Base-by-base conservation (phyloP, 35 echinoderm and acorn worm genomes). In the Ophiothrix spiculata region DNA sequence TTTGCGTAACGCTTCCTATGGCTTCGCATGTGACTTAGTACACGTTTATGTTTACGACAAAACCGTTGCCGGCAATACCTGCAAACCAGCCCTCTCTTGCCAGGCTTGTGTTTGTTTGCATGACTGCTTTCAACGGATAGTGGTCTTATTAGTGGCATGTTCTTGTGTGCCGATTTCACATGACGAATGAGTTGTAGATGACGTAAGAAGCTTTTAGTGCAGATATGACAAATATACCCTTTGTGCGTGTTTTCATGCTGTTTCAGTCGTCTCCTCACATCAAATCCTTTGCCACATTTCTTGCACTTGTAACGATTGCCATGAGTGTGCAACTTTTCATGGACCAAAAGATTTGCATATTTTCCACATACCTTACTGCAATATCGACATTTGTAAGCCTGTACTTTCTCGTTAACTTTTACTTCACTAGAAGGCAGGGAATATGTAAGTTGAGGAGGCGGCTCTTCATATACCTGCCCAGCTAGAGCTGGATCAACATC, bases 231-330 rank as follows among this genome's bases (percentile, higher is more conserved):
- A 69, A 69, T 69, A 25, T 69, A 69, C 23, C 29, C 60, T 25
- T 69, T 69, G 25, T 69, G 60, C 60, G 60, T 69, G 60, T 69
- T 69, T 69, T 69, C 60, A 69, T 69, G 60, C 60, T 69, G 60
- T 69, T n/a, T 69, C 3, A 69, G 60, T 69, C 60, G 60, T 2
- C 60, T 15, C 29, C 60, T 69, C 17, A 69, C 60, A 69, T 69
- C 60, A 69, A 69, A 69, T 4, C 60, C 60, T 69, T 69, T 69
- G 16, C 60, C 60, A 69, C 60, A 69, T n/a, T 69, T 69, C 60
- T 69, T 69, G 23, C 60, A 69, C 25, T 25, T 69, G 60, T 69
- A 69, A n/a, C 60, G 60, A 69, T 69, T 69, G 17, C 60, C 60
- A 69, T 69, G 60, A 25, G 60, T 69, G 29, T 69, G 60, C 4